Evolutionary conservation across 2,113 vertebrate genomes (phyloP).

Genomic region (Alethe castanea): DNA sequence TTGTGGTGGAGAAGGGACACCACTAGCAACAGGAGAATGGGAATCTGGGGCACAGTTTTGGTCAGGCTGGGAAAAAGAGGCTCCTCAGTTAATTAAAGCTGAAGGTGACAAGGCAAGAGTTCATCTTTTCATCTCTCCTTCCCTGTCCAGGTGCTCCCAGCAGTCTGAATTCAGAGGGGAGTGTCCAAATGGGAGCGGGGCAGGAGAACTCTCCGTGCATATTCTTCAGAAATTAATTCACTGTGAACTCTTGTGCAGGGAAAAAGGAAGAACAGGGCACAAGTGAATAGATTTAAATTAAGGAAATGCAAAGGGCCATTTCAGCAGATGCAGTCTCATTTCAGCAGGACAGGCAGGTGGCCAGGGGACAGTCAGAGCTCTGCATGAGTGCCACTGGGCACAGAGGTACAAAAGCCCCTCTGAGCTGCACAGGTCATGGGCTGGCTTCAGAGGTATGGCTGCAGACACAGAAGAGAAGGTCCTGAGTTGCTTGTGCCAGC

Average conservation of each 20-base stretch:
- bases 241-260: neutral
- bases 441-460: neutral
- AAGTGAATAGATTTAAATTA: neutral
- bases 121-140: neutral
- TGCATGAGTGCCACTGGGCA: neutral
- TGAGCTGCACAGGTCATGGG: fast-evolving
- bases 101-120: neutral
- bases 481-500: neutral
- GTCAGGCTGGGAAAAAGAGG: neutral
- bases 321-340: neutral
- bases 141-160: neutral
- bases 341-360: neutral
- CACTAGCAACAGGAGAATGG: neutral
- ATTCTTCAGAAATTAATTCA: neutral
- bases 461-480: neutral
- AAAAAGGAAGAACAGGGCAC: neutral
- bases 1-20: neutral
- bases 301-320: neutral
- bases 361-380: neutral
- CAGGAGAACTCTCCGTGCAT: fast-evolving
- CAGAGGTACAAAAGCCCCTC: neutral
- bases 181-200: neutral
- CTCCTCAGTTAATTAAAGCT: neutral
- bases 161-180: neutral
- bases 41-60: neutral